phyloP scores from a whole-genome alignment of 2,113 vertebrate species.

The Xiphorhynchus elegans region DNA sequence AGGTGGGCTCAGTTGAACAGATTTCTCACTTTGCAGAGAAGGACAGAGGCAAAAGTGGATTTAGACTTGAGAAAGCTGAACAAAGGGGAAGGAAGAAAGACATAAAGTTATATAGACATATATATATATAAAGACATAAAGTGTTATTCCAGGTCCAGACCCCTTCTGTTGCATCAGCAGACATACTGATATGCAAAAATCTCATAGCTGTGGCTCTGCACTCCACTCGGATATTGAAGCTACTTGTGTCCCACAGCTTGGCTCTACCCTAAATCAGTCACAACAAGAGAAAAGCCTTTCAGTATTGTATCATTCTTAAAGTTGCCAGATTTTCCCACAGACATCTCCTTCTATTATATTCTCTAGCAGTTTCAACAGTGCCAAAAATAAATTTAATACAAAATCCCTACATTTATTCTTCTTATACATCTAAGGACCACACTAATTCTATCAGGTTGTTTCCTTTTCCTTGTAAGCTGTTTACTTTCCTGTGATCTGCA shows the following conservation, averaged over 20 bases:
- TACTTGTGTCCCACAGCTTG: rapidly evolving
- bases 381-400: neutral
- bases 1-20: neutral
- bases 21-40: neutral
- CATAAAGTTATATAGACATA: too few species aligned
- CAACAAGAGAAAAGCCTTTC: neutral
- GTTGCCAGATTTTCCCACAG: neutral
- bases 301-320: neutral
- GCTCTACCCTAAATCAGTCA: neutral
- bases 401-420: neutral
- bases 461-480: neutral
- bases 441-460: neutral
- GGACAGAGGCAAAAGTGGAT: neutral
- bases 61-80: neutral
- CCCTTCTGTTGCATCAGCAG: neutral
- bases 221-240: neutral
- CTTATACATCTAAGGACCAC: neutral
- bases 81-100: neutral
- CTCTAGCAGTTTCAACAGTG: neutral
- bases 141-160: neutral
- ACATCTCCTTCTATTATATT: neutral
- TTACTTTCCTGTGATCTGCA: neutral
- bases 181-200: neutral
- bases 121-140: neutral
- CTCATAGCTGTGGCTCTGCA: neutral